Conservation (phyloP, 2,113 vertebrate genomes). For the Artemisiospiza belli region DNA sequence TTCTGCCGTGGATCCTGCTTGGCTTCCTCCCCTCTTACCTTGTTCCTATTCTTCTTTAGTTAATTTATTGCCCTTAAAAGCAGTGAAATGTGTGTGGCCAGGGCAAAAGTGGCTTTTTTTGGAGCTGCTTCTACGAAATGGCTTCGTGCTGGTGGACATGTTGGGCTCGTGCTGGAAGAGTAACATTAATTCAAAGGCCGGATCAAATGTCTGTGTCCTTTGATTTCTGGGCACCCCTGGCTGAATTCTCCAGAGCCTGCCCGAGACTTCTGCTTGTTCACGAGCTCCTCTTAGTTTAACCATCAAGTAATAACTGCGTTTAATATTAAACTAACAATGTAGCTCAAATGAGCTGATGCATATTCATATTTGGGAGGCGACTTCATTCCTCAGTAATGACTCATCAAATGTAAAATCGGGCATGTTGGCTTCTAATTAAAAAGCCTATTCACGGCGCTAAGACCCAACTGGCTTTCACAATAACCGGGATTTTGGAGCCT, state of each 20-base stretch:
- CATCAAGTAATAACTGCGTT: slow-evolving; percentile 24
- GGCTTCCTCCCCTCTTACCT: rapidly evolving
- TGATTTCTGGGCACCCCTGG: not conserved
- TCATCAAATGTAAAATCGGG: slow-evolving; percentile 68
- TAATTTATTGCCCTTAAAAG: not conserved
- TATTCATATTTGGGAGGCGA: slow-evolving; percentile 69
- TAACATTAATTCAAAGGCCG: not conserved
- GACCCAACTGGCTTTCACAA: slow-evolving; percentile 24
- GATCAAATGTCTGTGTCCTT: slow-evolving; percentile 1
- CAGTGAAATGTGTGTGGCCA: rapidly evolving
- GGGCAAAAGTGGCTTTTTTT: not conserved
- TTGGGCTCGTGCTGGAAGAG: not conserved
- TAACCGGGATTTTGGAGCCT: not conserved
- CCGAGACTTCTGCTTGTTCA: rapidly evolving
- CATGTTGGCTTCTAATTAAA: slow-evolving; percentile 59
- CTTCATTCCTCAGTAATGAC: slow-evolving; percentile 66
- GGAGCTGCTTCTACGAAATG: not conserved
- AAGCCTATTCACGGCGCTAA: not conserved
- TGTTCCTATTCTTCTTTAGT: not conserved
- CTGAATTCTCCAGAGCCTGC: not conserved
- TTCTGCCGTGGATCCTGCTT: rapidly evolving
- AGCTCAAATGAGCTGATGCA: slow-evolving; percentile 50
- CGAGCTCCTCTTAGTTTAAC: slow-evolving; percentile 22
- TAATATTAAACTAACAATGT: slow-evolving; percentile 50
- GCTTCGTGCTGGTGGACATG: not conserved